phyloP scores from a whole-genome alignment of 1,140 invertebrate genomes.

The Zaprionus lachaisei region DNA sequence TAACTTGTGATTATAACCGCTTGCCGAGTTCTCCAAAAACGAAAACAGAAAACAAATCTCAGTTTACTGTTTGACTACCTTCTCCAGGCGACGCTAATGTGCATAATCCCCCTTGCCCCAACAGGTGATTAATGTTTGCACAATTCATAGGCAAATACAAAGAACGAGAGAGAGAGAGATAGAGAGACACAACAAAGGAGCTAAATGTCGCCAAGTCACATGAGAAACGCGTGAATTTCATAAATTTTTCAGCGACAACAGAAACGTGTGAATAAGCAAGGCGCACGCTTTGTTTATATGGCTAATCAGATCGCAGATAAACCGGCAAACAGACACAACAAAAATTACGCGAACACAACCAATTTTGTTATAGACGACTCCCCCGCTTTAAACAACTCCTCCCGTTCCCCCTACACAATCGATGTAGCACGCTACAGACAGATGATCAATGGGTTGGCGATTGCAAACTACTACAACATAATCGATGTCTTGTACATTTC shows the following conservation, averaged over 20 bases:
- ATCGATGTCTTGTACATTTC: conserved; percentile 22
- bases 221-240: conserved; percentile 73
- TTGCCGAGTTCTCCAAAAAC: conserved; percentile 12
- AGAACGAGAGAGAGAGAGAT: conserved; percentile 16
- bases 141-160: conserved; percentile 47
- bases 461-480: conserved; percentile 9
- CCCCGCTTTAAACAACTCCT: not conserved
- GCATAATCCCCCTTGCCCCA: conserved; percentile 38
- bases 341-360: conserved; percentile 40
- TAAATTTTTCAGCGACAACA: conserved; percentile 60
- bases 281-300: conserved; percentile 63
- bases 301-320: conserved; percentile 74
- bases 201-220: conserved; percentile 53
- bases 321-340: conserved; percentile 48
- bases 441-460: conserved; percentile 18
- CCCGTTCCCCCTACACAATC: not conserved
- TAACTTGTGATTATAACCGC: conserved; percentile 23
- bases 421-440: conserved; percentile 44
- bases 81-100: conserved; percentile 21
- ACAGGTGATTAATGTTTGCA: conserved; percentile 66
- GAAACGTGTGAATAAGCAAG: conserved; percentile 70
- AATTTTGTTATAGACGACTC: conserved; percentile 1
- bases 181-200: conserved; percentile 13
- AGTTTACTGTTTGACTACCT: not conserved
- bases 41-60: not conserved